Evolutionary conservation across 2,888 invertebrate genomes (phyloP).

Genomic region (Bombyx huttoni): DNA sequence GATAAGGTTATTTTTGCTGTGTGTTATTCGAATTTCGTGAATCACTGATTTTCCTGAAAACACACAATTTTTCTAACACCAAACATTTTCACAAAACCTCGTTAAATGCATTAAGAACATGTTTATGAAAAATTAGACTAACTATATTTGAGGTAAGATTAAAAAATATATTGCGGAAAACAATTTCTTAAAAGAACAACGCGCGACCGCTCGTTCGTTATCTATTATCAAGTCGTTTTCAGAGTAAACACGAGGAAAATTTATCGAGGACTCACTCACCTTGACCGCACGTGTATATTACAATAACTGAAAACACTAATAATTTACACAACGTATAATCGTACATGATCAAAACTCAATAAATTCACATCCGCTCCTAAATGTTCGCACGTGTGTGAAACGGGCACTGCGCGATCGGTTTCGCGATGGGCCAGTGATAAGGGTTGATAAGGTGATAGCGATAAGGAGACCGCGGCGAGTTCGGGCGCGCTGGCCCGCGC

Average conservation of each 20-base stretch:
- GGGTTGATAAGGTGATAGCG: conserved; percentile 58
- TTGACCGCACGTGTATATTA: conserved; percentile 42
- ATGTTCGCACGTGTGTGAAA: conserved; percentile 39
- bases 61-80: neutral
- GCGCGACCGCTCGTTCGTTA: neutral
- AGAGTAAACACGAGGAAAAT: conserved; percentile 11
- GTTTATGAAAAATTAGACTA: too few relatives aligned
- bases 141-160: neutral
- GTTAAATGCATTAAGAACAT: too few relatives aligned
- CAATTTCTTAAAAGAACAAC: neutral
- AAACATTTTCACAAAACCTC: neutral
- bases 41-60: conserved; percentile 9
- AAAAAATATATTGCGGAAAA: conserved; percentile 1
- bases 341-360: conserved; percentile 38
- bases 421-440: conserved; percentile 63
- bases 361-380: conserved; percentile 28
- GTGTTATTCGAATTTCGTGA: conserved; percentile 17
- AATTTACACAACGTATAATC: conserved; percentile 30
- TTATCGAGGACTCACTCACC: conserved; percentile 27
- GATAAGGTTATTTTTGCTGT: conserved; percentile 43
- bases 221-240: conserved; percentile 7
- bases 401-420: conserved; percentile 43
- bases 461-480: conserved; percentile 35
- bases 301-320: conserved; percentile 30
- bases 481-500: conserved; percentile 29